These are phyloP conservation scores for Mobula hypostoma DNA, from an alignment of 2,113 vertebrate species.

Conservation along the genomic window DNA sequence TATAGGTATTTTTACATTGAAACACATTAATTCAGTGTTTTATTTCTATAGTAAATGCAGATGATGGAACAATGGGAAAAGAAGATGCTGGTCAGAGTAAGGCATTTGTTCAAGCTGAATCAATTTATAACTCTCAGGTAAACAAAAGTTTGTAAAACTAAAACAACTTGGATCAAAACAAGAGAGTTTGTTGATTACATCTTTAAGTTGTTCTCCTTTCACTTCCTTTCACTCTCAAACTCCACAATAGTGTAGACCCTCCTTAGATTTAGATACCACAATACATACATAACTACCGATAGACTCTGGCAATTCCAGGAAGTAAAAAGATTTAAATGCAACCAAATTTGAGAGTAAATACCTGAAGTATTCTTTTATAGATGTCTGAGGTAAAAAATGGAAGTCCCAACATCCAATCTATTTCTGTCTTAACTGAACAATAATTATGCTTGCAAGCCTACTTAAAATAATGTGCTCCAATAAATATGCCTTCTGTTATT, in stretches of 20 bases:
- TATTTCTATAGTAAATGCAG: slow-evolving; percentile 3
- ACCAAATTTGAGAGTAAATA: background rate
- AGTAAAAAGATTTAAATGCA: background rate
- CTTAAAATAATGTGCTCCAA: background rate
- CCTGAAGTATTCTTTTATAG: background rate
- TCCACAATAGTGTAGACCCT: background rate
- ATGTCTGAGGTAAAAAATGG: background rate
- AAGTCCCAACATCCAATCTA: background rate
- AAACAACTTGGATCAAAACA: background rate
- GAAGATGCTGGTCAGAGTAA: background rate
- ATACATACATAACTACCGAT: background rate
- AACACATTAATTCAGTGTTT: background rate
- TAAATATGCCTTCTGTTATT: background rate
- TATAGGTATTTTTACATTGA: background rate
- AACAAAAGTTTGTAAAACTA: background rate
- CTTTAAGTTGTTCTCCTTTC: background rate
- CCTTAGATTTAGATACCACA: background rate
- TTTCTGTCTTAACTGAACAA: background rate
- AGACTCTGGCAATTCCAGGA: background rate
- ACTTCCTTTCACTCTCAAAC: background rate
- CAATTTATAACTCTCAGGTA: slow-evolving; percentile 16
- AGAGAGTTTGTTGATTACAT: background rate
- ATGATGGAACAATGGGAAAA: slow-evolving; percentile 15
- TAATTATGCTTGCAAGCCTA: background rate
- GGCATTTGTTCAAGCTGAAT: background rate